phyloP scores from a whole-genome alignment of 2,797 vertebrate species.

The Leuciscus waleckii region DNA sequence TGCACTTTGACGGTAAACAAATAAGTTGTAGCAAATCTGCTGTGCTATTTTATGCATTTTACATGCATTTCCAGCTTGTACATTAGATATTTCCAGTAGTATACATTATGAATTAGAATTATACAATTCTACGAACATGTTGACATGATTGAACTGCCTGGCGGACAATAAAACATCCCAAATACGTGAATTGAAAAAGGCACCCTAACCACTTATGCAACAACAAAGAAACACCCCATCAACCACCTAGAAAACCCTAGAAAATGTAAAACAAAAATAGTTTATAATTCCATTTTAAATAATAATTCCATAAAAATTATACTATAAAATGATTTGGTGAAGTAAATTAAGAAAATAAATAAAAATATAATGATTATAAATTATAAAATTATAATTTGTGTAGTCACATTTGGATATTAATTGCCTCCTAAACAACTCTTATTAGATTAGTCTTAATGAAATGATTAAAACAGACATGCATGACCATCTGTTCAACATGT shows the following conservation, averaged over 20 bases:
- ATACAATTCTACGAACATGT: no score
- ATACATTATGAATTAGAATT: background rate
- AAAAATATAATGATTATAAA: background rate
- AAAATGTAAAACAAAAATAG: no score
- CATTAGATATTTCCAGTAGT: background rate
- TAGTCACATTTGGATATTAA: constrained; percentile 1
- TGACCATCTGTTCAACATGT: constrained; percentile 53
- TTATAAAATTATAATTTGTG: background rate
- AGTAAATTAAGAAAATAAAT: background rate
- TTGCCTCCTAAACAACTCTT: background rate
- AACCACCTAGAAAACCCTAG: background rate
- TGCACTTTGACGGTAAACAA: background rate
- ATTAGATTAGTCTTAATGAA: constrained; percentile 34
- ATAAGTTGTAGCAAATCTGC: background rate
- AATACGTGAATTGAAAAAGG: background rate
- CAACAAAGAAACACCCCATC: background rate
- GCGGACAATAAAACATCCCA: background rate
- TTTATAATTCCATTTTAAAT: background rate
- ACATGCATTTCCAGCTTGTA: background rate
- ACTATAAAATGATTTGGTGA: no score
- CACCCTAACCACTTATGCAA: background rate
- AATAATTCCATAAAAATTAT: background rate
- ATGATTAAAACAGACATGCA: constrained; percentile 34
- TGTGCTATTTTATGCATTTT: background rate
- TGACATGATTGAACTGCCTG: background rate